Evolutionary conservation across 2,888 invertebrate species (phyloP).

Genomic region (Zygaena filipendulae): DNA sequence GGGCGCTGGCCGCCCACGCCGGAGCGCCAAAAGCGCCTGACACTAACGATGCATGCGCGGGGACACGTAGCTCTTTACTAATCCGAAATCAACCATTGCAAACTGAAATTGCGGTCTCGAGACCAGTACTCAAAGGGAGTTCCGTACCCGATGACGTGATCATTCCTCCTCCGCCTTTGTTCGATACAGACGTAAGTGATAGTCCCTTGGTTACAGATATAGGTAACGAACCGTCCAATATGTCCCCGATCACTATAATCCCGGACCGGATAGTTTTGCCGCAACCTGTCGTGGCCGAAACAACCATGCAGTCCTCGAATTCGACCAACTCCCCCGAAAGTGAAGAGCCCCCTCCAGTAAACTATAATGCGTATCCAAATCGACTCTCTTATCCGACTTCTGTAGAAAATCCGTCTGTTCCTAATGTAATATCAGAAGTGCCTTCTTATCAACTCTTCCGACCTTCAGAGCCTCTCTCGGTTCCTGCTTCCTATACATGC

Average conservation of each 20-base stretch:
- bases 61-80: conserved; percentile 44
- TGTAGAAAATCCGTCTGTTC: conserved; percentile 21
- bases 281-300: conserved; percentile 47
- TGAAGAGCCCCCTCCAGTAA: conserved; percentile 55
- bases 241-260: conserved; percentile 46
- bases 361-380: conserved; percentile 50
- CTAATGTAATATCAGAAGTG: conserved; percentile 42
- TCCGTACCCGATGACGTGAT: conserved; percentile 52
- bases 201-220: conserved; percentile 31
- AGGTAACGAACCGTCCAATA: conserved; percentile 26
- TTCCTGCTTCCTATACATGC: conserved; percentile 22
- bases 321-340: conserved; percentile 49
- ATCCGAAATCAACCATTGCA: conserved; percentile 39
- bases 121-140: conserved; percentile 34
- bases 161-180: conserved; percentile 61
- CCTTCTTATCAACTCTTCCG: conserved; percentile 47
- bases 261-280: conserved; percentile 51
- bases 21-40: conserved; percentile 26
- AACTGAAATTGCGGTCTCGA: conserved; percentile 35
- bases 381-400: conserved; percentile 20
- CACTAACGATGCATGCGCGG: conserved; percentile 63
- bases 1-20: conserved; percentile 33
- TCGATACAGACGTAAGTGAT: conserved; percentile 54
- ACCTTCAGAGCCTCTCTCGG: conserved; percentile 27
- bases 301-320: conserved; percentile 55